Base-by-base conservation (phyloP, 92 coral and sea anemone species). In the Montipora capitata region DNA sequence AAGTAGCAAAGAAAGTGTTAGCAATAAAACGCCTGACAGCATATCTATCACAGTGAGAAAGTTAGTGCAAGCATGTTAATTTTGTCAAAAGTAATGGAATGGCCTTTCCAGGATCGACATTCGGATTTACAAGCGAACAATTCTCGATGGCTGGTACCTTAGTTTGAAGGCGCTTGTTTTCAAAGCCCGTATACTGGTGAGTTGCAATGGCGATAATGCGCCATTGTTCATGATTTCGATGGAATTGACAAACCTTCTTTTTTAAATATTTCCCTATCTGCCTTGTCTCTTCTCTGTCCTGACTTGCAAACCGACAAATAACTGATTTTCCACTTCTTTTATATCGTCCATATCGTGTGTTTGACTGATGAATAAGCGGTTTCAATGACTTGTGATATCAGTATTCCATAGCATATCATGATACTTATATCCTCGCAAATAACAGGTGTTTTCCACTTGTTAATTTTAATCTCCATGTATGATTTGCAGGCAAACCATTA, bases 371-470 rank as follows among this genome's bases (percentile, higher is more conserved):
- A 82, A 72, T 59, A 59, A 82, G 72, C 69, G 79, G 87, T 72
- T 72, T 72, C 87, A 62, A 40, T 82, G 72, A 58, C 87, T 72
- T 57, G 67, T 72, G 79, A 71, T 82, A 82, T 71, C 74, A 56
- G 87, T 82, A 82, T 82, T 68, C 78, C 63, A 84, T 84, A 72
- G 83, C 91, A 70, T 87, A 87, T 90, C 92, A 54, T 86, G 89
- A 80, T 80, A 90, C 92, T 61, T 92, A 90, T 90, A 65, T 59
- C 81, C 58, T 74, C 44, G 51, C 43, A 68, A 6, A 84, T 58
- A 91, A 87, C 94, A 94, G 96, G 94, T 91, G 96, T 91, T 91
- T 84, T 85, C 35, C 81, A 80, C 79, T 79, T 85, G 65, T 71
- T 65, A 84, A 72, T 64, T 85, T 75, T 67, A 59, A 86, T 74